These are phyloP conservation scores for Alligator sinensis DNA, from an alignment of 2,113 vertebrate genomes.

Conservation along the genomic window DNA sequence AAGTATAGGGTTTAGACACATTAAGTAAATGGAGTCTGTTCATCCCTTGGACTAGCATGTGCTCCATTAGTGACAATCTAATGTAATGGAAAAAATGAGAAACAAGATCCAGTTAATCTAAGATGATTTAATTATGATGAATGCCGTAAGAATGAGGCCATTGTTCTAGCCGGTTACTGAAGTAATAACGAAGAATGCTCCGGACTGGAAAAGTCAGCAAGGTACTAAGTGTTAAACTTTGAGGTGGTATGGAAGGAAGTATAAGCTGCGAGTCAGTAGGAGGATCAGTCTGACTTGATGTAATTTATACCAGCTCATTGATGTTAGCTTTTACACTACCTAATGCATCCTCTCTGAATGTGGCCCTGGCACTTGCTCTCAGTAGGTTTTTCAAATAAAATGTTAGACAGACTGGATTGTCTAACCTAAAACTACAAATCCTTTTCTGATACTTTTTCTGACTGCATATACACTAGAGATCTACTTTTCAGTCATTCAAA, in stretches of 20 bases:
- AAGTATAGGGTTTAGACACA: accelerated
- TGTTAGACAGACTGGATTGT: constrained; percentile 16
- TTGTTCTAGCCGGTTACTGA: constrained; percentile 4
- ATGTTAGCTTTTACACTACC: neutral
- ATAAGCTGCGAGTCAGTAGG: neutral
- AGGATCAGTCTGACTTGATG: neutral
- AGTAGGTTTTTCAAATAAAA: constrained; percentile 20
- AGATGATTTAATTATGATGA: neutral
- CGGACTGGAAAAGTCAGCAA: neutral
- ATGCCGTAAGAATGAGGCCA: neutral
- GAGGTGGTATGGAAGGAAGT: neutral
- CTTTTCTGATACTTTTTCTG: constrained; percentile 39
- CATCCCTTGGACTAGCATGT: constrained; percentile 50
- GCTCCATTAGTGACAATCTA: constrained; percentile 2
- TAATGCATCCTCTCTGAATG: neutral
- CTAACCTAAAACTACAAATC: constrained; percentile 40
- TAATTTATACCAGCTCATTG: neutral
- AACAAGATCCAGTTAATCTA: neutral
- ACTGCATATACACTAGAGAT: constrained; percentile 13
- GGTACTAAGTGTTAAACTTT: constrained; percentile 1
- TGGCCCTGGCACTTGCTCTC: neutral
- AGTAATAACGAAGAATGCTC: neutral
- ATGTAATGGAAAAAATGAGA: neutral
- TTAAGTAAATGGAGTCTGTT: neutral
- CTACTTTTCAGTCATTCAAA: constrained; percentile 28